These are phyloP conservation scores for Acinonyx jubatus DNA, from an alignment of 2,113 vertebrate species.

Conservation along the genomic window DNA sequence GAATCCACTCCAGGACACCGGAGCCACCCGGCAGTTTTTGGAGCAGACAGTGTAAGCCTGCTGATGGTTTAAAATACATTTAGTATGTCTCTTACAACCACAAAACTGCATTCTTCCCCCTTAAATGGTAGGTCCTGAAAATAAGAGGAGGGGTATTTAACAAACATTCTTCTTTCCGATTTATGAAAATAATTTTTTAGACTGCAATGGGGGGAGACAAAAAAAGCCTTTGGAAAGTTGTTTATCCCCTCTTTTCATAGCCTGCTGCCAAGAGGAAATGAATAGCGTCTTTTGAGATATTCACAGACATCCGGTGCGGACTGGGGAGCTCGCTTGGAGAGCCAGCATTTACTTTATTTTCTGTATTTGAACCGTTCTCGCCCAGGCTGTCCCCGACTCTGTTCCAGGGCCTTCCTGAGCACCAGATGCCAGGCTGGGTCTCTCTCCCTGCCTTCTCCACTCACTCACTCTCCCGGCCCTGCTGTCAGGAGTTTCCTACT, in stretches of 20 bases:
- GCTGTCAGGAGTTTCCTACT: background rate
- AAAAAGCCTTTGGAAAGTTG: slow-evolving; percentile 56
- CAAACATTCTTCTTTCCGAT: slow-evolving; percentile 29
- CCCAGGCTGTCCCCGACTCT: slow-evolving; percentile 42
- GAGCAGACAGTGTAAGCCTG: background rate
- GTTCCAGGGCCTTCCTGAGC: background rate
- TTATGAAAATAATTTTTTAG: slow-evolving; percentile 67
- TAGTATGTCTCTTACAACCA: background rate
- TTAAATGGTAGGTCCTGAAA: slow-evolving; percentile 3
- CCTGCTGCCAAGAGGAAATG: slow-evolving; percentile 72
- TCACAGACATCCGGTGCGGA: slow-evolving; percentile 63
- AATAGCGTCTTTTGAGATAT: slow-evolving; percentile 71
- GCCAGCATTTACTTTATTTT: slow-evolving; percentile 64
- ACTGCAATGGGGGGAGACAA: background rate
- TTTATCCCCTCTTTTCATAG: background rate
- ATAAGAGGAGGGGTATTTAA: slow-evolving; percentile 14
- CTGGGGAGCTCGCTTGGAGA: slow-evolving; percentile 47
- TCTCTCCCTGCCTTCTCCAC: background rate
- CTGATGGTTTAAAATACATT: background rate
- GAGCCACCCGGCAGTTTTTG: background rate
- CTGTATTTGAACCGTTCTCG: slow-evolving; percentile 52
- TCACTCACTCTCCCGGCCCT: background rate
- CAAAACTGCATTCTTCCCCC: background rate
- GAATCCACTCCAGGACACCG: background rate
- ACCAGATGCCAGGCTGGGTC: slow-evolving; percentile 34